Conservation (phyloP, 2,113 vertebrate species). For the Columbina picui region DNA sequence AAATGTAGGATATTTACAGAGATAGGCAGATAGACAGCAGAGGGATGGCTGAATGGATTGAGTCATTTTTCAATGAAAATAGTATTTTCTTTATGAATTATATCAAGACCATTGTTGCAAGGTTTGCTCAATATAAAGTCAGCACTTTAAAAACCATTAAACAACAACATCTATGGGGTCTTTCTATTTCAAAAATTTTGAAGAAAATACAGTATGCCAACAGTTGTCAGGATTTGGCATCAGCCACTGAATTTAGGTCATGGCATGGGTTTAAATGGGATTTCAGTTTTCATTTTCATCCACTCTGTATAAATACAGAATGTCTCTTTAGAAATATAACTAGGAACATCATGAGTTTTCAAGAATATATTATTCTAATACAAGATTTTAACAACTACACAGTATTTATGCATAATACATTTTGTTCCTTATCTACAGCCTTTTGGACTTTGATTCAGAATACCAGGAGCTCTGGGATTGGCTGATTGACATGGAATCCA, state of each 20-base stretch:
- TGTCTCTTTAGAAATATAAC: constrained; percentile 68
- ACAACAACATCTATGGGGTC: not conserved
- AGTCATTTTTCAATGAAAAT: constrained; percentile 70
- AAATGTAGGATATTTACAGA: constrained; percentile 75
- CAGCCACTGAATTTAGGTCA: constrained; percentile 39
- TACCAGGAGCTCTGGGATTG: constrained; percentile 98
- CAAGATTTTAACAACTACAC: constrained; percentile 77
- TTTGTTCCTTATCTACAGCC: constrained; percentile 84
- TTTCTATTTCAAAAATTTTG: constrained; percentile 41
- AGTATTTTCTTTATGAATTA: constrained; percentile 40
- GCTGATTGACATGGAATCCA: constrained; percentile 98
- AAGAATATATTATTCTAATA: constrained; percentile 82
- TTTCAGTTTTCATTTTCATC: constrained; percentile 70
- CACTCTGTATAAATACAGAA: constrained; percentile 59
- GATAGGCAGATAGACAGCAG: constrained; percentile 78
- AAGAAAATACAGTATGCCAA: constrained; percentile 37
- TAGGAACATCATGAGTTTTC: constrained; percentile 73
- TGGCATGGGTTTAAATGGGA: constrained; percentile 61
- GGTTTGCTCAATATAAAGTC: constrained; percentile 43
- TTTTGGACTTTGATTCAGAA: constrained; percentile 94
- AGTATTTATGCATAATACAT: constrained; percentile 84
- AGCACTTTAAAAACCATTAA: constrained; percentile 28
- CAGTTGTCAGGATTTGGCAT: constrained; percentile 61
- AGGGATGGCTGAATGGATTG: constrained; percentile 66
- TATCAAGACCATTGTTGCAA: constrained; percentile 24